phyloP scores from a whole-genome alignment of 2,113 vertebrate species.

The Speoplatyrhinus poulsoni region DNA sequence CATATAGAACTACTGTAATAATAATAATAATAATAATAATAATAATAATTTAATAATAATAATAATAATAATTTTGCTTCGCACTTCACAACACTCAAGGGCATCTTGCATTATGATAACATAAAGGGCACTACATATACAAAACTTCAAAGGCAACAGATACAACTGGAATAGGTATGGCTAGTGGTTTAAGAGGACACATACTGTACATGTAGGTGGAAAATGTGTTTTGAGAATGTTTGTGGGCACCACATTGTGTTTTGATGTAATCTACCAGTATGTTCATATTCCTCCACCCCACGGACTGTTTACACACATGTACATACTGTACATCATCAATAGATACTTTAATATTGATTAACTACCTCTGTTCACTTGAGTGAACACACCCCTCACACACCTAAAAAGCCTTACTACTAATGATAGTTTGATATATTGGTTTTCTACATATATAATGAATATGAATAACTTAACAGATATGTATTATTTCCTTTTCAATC shows the following conservation, averaged over 20 bases:
- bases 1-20: background rate
- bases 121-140: no score
- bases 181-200: background rate
- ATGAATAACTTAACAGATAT: constrained; percentile 75
- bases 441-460: constrained; percentile 61
- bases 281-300: no score
- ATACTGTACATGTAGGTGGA: background rate
- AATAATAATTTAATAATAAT: background rate
- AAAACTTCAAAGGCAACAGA: no score
- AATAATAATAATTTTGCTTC: background rate
- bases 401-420: constrained; percentile 29
- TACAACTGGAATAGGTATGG: background rate
- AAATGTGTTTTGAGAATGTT: no score
- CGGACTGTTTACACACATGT: no score
- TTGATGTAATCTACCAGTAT: constrained; percentile 1
- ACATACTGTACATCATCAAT: no score
- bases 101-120: no score
- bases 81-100: no score
- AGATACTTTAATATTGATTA: no score
- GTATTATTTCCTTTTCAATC: constrained; percentile 74
- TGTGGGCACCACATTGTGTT: background rate
- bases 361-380: background rate
- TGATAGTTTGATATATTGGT: constrained; percentile 50
- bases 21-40: background rate
- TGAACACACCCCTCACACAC: background rate